Evolutionary conservation across 2,113 vertebrate species (phyloP), one percentile per base, ranked within the genome.

Genomic region (Ageneiosus marmoratus): DNA sequence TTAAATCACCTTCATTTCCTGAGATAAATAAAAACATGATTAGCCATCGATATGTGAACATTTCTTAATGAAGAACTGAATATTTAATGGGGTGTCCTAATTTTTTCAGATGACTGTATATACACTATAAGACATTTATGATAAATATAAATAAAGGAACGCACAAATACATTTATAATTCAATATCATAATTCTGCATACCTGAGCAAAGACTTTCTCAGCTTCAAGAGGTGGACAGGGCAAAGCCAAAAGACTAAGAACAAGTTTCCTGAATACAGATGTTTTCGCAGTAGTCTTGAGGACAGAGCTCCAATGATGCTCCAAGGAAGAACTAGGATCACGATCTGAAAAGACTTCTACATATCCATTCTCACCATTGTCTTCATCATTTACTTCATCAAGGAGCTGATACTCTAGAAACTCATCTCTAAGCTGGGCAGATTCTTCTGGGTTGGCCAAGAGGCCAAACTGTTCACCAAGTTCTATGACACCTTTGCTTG

Each of bases 231-330:
- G 89, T 82, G 92, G 92, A 84, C 91, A 91, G 29, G 93, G 92
- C 22, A 95, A 78, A 46, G 89, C 89, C 85, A 95, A 51, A 55
- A 95, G 86, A 78, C 89, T 92, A 79, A 93, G 79, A 48, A 94
- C 72, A 7, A 95, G 93, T 82, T 89, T 94, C 55, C 89, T 91
- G 82, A 94, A 92, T 41, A 88, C 1, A 6, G 92, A 93, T 15
- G 78, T 53, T 1, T 77, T 81, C 29, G 83, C 72, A 32, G 55
- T 82, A 60, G 87, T 83, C 65, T 84, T 90, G 53, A 95, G 89
- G 12, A 90, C 32, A 1, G 22, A n/a, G 72, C 86, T 77, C 93
- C 92, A 94, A 81, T 92, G 89, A 75, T 86, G 84, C 84, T 93
- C 92, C 48, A 90, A 76, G 0, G 89, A 84, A 75, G 73, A 24